These are phyloP conservation scores for Lepidotrigona ventralis DNA, from an alignment of 1,140 invertebrate species.

Conservation along the genomic window DNA sequence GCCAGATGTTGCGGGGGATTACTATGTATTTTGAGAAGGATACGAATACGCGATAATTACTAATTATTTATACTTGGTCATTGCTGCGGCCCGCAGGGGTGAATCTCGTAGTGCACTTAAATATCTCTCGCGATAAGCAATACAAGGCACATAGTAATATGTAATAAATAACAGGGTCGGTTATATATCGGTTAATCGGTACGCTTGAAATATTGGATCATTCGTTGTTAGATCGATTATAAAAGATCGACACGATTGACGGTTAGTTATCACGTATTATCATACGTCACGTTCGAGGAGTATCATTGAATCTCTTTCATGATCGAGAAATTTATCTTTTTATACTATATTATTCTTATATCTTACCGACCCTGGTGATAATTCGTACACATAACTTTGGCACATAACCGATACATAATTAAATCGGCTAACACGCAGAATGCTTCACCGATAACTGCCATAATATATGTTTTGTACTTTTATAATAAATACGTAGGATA, in stretches of 20 bases:
- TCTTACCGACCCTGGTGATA: slow-evolving; percentile 43
- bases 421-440: slow-evolving; percentile 55
- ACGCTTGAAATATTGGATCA: background rate
- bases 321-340: background rate
- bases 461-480: slow-evolving; percentile 78
- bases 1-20: background rate
- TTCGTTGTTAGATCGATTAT: background rate
- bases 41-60: slow-evolving; percentile 1
- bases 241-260: background rate
- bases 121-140: slow-evolving; percentile 46
- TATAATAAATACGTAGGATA: slow-evolving; percentile 71
- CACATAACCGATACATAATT: slow-evolving; percentile 53
- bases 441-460: slow-evolving; percentile 58
- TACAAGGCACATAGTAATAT: slow-evolving; percentile 41
- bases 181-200: background rate
- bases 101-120: slow-evolving; percentile 55
- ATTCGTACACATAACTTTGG: slow-evolving; percentile 57
- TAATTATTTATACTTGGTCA: slow-evolving; percentile 50
- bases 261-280: background rate
- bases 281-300: background rate
- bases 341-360: slow-evolving; percentile 3
- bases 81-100: slow-evolving; percentile 45
- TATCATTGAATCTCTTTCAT: background rate
- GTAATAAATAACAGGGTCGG: slow-evolving; percentile 44
- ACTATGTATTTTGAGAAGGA: background rate